Evolutionary conservation across 2,888 invertebrate species (phyloP).

Genomic region (Cephus runcator): DNA sequence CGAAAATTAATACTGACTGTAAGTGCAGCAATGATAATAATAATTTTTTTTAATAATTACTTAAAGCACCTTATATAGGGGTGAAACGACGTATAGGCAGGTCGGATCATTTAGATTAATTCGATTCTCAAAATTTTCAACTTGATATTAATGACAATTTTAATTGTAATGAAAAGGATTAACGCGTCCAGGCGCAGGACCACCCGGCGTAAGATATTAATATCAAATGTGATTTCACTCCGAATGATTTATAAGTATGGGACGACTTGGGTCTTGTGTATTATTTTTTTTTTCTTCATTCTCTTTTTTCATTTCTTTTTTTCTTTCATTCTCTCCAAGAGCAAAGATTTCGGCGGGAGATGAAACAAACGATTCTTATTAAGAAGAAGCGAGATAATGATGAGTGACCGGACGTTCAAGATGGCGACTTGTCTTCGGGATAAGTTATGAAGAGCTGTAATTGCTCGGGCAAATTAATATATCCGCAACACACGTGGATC

Average conservation of each 20-base stretch:
- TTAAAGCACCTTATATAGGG: too few species aligned
- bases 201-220: slow-evolving; percentile 35
- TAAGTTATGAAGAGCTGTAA: slow-evolving; percentile 26
- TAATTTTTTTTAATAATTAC: too few species aligned
- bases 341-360: slow-evolving; percentile 36
- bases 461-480: slow-evolving; percentile 30
- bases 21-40: neutral
- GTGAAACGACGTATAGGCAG: too few species aligned
- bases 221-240: slow-evolving; percentile 42
- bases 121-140: neutral
- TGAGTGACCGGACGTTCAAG: slow-evolving; percentile 11
- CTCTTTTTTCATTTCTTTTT: neutral
- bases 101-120: neutral
- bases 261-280: neutral
- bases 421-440: slow-evolving; percentile 13
- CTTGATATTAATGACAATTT: slow-evolving; percentile 28
- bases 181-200: slow-evolving; percentile 20
- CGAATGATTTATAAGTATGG: slow-evolving; percentile 35
- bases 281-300: neutral
- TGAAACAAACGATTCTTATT: slow-evolving; percentile 19
- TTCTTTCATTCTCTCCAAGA: slow-evolving; percentile 23
- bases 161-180: slow-evolving; percentile 31
- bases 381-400: slow-evolving; percentile 18
- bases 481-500: neutral
- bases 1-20: neutral